Percentiles rank a stretch among this genome's conserved stretches.
Evolutionary conservation across 2,113 vertebrate species (phyloP).

Genomic region (Heterotis niloticus): DNA sequence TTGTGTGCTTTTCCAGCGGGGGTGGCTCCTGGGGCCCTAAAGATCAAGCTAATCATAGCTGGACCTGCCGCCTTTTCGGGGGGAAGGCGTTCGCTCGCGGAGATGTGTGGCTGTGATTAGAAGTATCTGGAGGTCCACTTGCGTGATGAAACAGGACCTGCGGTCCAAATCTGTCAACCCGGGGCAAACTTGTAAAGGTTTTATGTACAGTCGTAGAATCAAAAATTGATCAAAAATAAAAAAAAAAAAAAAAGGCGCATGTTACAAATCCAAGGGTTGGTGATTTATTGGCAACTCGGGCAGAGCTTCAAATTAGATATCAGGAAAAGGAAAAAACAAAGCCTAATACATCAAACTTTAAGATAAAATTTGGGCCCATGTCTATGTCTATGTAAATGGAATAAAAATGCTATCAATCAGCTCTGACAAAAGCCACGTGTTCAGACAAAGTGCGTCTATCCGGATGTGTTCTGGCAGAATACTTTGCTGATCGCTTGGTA

Average conservation of each 20-base stretch:
- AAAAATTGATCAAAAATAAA: neutral
- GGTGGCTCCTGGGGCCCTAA: neutral
- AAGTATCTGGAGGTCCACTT: neutral
- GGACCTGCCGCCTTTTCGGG: neutral
- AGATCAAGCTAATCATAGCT: neutral
- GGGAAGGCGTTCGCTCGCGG: neutral
- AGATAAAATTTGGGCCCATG: constrained; percentile 18
- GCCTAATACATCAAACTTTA: neutral
- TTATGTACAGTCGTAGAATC: neutral
- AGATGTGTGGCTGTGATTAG: neutral
- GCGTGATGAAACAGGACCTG: neutral
- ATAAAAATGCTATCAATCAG: constrained; percentile 17
- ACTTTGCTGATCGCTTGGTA: constrained; percentile 3
- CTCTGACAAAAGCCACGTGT: constrained; percentile 12
- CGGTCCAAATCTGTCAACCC: neutral
- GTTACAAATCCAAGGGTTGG: neutral
- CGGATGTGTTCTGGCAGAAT: constrained; percentile 6
- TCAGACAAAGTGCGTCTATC: constrained; percentile 10
- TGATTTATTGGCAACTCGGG: neutral
- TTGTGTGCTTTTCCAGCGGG: neutral
- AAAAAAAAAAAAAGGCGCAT: neutral
- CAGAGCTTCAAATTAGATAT: constrained; percentile 16
- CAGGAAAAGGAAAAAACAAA: constrained; percentile 18
- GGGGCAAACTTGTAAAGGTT: neutral
- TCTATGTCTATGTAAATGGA: constrained; percentile 12